A percentile compares a stretch with the other conserved stretches of the same genome.
These are phyloP conservation scores for Hetaerina titia DNA, from an alignment of 2,888 invertebrate species.

Conservation along the genomic window DNA sequence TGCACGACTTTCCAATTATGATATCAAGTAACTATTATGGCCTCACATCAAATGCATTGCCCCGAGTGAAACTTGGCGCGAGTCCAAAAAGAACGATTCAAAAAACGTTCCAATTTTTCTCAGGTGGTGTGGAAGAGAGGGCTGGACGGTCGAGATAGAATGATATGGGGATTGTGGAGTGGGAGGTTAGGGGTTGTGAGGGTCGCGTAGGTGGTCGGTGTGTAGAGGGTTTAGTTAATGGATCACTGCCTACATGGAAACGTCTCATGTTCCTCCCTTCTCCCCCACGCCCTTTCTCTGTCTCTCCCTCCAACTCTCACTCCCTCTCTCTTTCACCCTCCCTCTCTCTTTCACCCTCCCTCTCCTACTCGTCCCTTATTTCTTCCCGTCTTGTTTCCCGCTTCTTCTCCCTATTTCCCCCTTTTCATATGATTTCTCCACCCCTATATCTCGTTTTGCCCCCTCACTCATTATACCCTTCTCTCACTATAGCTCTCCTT, in stretches of 20 bases:
- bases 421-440: not conserved
- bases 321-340: not conserved
- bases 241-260: constrained; percentile 47
- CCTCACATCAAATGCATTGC: not conserved
- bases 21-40: not conserved
- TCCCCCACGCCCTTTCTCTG: not conserved
- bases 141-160: not conserved
- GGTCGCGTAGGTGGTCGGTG: not conserved
- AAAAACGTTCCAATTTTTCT: not conserved
- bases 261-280: constrained; percentile 43
- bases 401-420: not conserved
- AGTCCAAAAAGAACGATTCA: not conserved
- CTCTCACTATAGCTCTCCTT: not conserved
- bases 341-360: not conserved
- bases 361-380: not conserved
- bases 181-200: not conserved
- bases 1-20: not conserved
- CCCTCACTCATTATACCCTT: not conserved
- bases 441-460: not conserved
- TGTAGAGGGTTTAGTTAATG: constrained; percentile 38
- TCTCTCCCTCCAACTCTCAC: not conserved
- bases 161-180: not conserved
- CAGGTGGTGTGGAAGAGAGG: not conserved
- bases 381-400: not conserved
- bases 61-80: not conserved